Base-by-base conservation (phyloP, 1,140 invertebrate genomes). In the Uloborus diversus region DNA sequence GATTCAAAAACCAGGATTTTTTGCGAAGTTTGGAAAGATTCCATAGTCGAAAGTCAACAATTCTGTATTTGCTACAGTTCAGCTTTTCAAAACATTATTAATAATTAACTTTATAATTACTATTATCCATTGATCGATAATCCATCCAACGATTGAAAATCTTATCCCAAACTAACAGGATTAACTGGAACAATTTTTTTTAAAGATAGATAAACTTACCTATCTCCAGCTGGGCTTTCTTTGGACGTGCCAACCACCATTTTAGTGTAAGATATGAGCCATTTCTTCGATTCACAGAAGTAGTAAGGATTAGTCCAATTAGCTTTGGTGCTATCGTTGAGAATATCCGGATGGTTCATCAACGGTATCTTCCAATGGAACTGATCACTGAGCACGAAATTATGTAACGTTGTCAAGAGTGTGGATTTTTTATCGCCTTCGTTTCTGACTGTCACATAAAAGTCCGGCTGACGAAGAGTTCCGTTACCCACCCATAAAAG, bases 231-330 rank as follows among this genome's bases (percentile, higher is more conserved):
- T 37, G 73, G 13, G 11, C 14, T 33, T 68, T 69, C 64, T 25
- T 73, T 42, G 1, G 47, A 7, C 11, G 47, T 61, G 9, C 61
- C 37, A 5, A 78, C 47, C 71, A 94, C 90, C 20, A 92, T 90
- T 9, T 93, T 91, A 78, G 91, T 93, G 84, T 94, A 94, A 4
- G 93, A 93, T 47, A 94, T 88, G 37, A 94, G 86, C 93, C 93
- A 94, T 53, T 90, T 88, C 64, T 89, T 89, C 9, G 88, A 88
- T 51, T 89, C 88, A 86, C 93, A 94, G 47, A 92, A 93, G 83
- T 91, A 94, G 84, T 94, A 94, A 4, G 93, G 93, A 82, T 90
- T 91, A 11, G 92, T 94, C 93, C 93, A 94, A 4, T 23, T 51
- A 1, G 33, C 27, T 20, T 62, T 65, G 17, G 23, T 20, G 28